These are phyloP conservation scores for Heteromyza rotundicornis DNA, from an alignment of 2,888 invertebrate species.

Conservation along the genomic window DNA sequence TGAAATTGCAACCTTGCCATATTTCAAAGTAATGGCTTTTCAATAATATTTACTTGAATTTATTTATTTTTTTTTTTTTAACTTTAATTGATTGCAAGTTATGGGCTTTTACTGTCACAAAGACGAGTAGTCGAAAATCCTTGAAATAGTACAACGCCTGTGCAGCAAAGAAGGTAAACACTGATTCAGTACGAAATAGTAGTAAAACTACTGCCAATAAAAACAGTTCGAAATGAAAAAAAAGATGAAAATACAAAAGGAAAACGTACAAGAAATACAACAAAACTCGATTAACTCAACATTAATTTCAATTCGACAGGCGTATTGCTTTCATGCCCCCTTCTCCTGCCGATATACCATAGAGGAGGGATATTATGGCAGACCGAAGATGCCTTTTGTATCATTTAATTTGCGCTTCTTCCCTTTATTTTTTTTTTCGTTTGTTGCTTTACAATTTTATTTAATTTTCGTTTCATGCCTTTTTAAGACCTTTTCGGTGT, in stretches of 20 bases:
- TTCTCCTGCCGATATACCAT: not conserved
- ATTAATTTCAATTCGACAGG: conserved; percentile 59
- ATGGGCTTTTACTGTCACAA: no score
- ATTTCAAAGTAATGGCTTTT: not conserved
- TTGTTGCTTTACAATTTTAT: conserved; percentile 17
- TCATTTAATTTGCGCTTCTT: conserved; percentile 17
- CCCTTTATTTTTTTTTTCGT: conserved; percentile 23
- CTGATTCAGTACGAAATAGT: conserved; percentile 23
- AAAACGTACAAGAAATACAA: conserved; percentile 37
- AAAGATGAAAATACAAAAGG: conserved; percentile 6
- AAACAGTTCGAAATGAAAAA: conserved; percentile 32
- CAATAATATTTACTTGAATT: not conserved
- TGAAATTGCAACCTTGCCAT: no score
- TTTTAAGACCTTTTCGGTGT: no score
- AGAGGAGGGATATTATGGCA: not conserved
- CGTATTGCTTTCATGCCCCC: not conserved
- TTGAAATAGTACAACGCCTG: conserved; percentile 59
- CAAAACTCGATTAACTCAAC: conserved; percentile 59
- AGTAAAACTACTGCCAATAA: conserved; percentile 11
- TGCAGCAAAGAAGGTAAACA: conserved; percentile 25
- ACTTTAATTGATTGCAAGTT: not conserved
- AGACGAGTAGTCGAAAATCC: conserved; percentile 38
- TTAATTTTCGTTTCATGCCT: not conserved
- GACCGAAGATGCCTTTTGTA: not conserved
- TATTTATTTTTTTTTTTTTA: not conserved